phyloP scores from a whole-genome alignment of 2,113 vertebrate genomes.

The Eurypyga helias region DNA sequence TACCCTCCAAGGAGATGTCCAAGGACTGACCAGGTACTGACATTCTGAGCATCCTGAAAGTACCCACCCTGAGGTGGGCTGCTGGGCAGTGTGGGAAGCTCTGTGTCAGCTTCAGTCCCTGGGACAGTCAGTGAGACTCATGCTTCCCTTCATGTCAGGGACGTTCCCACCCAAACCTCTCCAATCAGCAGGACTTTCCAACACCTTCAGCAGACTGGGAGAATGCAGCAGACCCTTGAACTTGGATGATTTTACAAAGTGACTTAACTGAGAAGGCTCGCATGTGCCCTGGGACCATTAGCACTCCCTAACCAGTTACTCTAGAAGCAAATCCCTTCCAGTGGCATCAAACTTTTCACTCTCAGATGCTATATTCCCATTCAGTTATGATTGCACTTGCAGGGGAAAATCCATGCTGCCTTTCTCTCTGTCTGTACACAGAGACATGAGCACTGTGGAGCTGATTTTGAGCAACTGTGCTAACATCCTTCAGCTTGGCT shows the following conservation, averaged over 20 bases:
- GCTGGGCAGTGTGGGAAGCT: not conserved
- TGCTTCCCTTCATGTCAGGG: accelerated
- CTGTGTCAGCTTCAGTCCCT: not conserved
- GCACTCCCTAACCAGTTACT: not conserved
- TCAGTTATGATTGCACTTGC: not conserved
- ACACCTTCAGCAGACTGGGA: not conserved
- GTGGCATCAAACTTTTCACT: not conserved
- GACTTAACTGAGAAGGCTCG: not conserved
- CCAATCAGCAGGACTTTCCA: not conserved
- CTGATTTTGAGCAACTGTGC: not conserved
- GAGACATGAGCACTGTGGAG: not conserved
- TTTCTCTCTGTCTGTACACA: not conserved
- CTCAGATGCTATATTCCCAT: not conserved
- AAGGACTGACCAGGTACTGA: not conserved
- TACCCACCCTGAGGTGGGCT: accelerated
- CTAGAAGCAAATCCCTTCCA: not conserved
- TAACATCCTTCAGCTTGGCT: not conserved
- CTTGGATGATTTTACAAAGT: not conserved
- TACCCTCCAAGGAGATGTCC: not conserved
- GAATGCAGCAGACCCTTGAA: not conserved
- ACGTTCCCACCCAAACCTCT: not conserved
- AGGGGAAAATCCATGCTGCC: not conserved
- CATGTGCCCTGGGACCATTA: not conserved
- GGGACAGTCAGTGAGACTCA: not conserved
- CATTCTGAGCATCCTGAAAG: not conserved